Conservation (phyloP, 1,140 invertebrate genomes). For the Brachionus asplanchnoidis region DNA sequence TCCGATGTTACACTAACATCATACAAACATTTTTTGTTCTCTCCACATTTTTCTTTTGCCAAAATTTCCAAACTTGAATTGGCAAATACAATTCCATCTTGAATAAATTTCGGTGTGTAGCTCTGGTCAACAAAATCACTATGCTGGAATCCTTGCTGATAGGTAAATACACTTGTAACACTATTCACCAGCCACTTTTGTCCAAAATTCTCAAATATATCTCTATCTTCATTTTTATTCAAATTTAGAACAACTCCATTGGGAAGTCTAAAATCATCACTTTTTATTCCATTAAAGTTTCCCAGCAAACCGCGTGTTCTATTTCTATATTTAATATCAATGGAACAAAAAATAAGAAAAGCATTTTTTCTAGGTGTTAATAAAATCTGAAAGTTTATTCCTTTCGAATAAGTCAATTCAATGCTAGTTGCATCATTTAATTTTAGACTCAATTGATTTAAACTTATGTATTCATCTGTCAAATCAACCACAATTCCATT, state of each 20-base stretch:
- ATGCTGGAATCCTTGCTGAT: background rate
- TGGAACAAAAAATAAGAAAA: constrained; percentile 26
- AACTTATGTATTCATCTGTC: background rate
- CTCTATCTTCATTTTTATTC: constrained; percentile 41
- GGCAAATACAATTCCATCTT: background rate
- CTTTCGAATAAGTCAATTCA: background rate
- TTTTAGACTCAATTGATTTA: background rate
- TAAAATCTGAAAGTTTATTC: background rate
- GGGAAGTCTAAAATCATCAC: constrained; percentile 45
- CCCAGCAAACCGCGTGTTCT: constrained; percentile 46
- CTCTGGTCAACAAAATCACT: background rate
- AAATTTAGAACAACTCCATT: constrained; percentile 44
- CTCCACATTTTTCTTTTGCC: background rate
- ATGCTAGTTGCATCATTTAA: background rate
- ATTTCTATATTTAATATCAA: constrained; percentile 39
- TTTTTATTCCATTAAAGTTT: constrained; percentile 44
- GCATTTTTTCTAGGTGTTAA: background rate
- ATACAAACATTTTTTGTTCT: constrained; percentile 18
- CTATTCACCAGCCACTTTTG: constrained; percentile 37
- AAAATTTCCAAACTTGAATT: background rate
- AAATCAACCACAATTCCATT: background rate
- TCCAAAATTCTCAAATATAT: constrained; percentile 46
- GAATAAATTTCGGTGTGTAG: background rate
- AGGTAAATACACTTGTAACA: background rate
- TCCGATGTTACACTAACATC: background rate